Evolutionary conservation across 2,113 vertebrate species (phyloP), one percentile per base, ranked within the genome.

Genomic region (Montifringilla adamsi): DNA sequence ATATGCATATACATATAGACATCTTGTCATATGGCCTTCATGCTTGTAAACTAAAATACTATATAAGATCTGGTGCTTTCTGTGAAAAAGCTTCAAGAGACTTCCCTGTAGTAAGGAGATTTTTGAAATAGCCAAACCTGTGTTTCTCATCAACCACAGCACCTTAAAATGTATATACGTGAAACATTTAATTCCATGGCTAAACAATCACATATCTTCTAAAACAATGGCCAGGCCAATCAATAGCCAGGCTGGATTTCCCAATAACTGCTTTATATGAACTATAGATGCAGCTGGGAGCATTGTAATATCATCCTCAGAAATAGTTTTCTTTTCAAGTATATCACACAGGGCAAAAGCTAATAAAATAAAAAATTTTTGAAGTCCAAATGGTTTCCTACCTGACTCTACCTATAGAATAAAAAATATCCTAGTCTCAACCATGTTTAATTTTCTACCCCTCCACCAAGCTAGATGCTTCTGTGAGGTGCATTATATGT

Each of bases 321-420:
- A 94, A 91, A 79, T 23, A 13, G 13, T 49, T 95, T 94, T 83
- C 26, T 67, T 74, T 90, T 91, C 33, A 96, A 90, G 2, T 44
- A 28, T 59, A 74, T 84, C 39, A 91, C 49, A 93, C 30, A 67
- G 31, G 35, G 41, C 7, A 79, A 96, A 96, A 95, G 24, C 58
- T 80, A 94, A 87, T 72, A 50, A 94, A 90, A 86, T 72, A 80
- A 75, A 73, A 73, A 63, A 27, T 24, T 46, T 16, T 55, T 77
- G 18, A 50, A 66, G 24, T 85, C 21, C n/a, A 92, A 73, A 85
- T 69, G 8, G 39, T 52, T 84, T 86, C 30, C 41, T 35, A 50
- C 14, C 15, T 59, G 7, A 74, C 84, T 84, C 7, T 43, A 84
- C 14, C 16, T 43, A 9, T 50, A 17, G 17, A 87, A 95, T 24